Conservation (phyloP, 2,888 invertebrate genomes). For the Pachymerium ferrugineum region DNA sequence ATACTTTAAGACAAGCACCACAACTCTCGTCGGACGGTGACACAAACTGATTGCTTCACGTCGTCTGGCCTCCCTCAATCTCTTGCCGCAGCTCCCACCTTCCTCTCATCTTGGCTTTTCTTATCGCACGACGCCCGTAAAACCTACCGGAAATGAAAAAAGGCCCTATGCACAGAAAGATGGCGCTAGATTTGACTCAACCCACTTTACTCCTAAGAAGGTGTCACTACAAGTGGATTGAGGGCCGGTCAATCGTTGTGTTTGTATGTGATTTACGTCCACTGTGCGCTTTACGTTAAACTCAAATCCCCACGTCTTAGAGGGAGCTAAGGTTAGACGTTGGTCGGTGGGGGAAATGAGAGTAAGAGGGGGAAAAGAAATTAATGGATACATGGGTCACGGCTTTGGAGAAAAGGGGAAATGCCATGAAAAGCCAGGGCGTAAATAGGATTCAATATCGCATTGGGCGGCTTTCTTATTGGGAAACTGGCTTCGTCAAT, state of each 20-base stretch:
- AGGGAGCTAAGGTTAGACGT: background rate
- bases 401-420: background rate
- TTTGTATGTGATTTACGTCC: too few species aligned
- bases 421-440: background rate
- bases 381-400: conserved; percentile 19
- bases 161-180: background rate
- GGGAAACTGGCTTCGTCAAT: background rate
- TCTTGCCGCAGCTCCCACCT: background rate
- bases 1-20: conserved; percentile 27
- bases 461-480: background rate
- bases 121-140: conserved; percentile 11
- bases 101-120: background rate
- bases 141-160: conserved; percentile 22
- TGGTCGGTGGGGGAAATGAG: background rate
- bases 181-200: background rate
- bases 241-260: conserved; percentile 3
- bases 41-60: conserved; percentile 27
- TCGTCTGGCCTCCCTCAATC: conserved; percentile 14
- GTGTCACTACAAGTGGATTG: background rate
- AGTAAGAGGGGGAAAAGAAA: background rate
- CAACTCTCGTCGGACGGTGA: conserved; percentile 20
- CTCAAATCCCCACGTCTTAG: background rate
- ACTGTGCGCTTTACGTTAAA: too few species aligned
- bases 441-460: background rate
- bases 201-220: background rate